Evolutionary conservation across 1,140 invertebrate species (phyloP), one percentile per base, ranked within the genome.

Genomic region (Branchinecta lynchi): DNA sequence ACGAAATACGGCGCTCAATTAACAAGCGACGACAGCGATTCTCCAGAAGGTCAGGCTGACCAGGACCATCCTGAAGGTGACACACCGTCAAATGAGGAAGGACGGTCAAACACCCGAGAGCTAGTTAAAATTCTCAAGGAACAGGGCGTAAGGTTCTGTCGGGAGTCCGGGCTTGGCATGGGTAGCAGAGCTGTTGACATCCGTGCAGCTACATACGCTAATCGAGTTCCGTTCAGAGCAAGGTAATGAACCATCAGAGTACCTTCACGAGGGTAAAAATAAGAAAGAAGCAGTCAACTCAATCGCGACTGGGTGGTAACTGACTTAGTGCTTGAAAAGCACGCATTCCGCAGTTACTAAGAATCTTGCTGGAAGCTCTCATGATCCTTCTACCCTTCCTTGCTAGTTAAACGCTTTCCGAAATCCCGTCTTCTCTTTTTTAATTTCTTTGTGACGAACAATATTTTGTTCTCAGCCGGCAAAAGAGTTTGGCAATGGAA

Each of bases 1-100:
- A 43, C 44, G 9, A 68, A 69, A 69, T 68, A 46, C 12, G 69
- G 46, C 12, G 20, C 15, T 6, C 44, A 68, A n/a, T 32, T 12
- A 9, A 21, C 10, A 43, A 44, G 15, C 44, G 21, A 44, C 8
- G 51, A 68, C n/a, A 45, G 51, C 8, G 51, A 68, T 32, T 9
- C 45, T 12, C 32, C 32, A 3, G 32, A 32, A 32, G 32, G 32
- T 32, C 51, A 60, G 6, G 51, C 12, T 60, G 51, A 15, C 2
- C 12, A 12, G 17, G 17, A 60, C 17, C 2, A 15, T 12, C 12
- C 2, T 60, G 51, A 60, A 60, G 6, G 12, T 15, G n/a, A 9
- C 46, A 51, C n/a, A 9, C n/a, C 9, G 9, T 51, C 46, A n/a
- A 51, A 51, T 9, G 51, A 60, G 17, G 51, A 60, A 12, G 32